These are phyloP conservation scores for Xenopus laevis DNA, from an alignment of 2,113 vertebrate genomes.

Conservation along the genomic window DNA sequence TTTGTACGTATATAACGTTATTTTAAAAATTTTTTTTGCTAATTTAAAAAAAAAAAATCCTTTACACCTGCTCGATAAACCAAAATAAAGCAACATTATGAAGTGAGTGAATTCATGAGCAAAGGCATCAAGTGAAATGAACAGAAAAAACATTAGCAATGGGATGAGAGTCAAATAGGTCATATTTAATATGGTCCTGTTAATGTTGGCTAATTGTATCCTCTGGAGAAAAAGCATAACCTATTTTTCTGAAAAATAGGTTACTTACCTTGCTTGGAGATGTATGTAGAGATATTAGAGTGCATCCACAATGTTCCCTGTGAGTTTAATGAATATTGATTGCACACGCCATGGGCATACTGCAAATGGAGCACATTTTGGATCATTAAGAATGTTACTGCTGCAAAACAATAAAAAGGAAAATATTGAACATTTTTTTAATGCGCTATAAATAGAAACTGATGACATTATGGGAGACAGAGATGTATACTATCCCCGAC, in stretches of 20 bases:
- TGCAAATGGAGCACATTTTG: slow-evolving; percentile 45
- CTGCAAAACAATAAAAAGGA: slow-evolving; percentile 48
- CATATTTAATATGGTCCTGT: not conserved
- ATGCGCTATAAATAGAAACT: slow-evolving; percentile 25
- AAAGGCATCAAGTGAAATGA: too few species aligned
- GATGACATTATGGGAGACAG: slow-evolving; percentile 49
- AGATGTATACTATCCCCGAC: slow-evolving; percentile 48
- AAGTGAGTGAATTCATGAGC: too few species aligned
- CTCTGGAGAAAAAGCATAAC: slow-evolving; percentile 13
- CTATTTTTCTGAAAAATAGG: slow-evolving; percentile 33
- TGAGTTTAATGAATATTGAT: slow-evolving; percentile 53
- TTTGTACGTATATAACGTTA: too few species aligned
- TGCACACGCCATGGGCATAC: slow-evolving; percentile 45
- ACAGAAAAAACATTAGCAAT: not conserved
- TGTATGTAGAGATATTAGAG: slow-evolving; percentile 28
- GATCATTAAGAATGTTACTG: slow-evolving; percentile 49
- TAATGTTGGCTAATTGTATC: slow-evolving; percentile 34
- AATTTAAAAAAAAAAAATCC: too few species aligned
- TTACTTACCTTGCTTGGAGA: slow-evolving; percentile 27
- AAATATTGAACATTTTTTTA: slow-evolving; percentile 41
- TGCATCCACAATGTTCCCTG: slow-evolving; percentile 30
- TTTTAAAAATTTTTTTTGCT: too few species aligned
- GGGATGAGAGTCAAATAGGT: slow-evolving; percentile 4
- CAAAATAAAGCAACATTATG: too few species aligned
- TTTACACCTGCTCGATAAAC: too few species aligned